Conservation (phyloP, 2,888 invertebrate genomes). For the Pemphredon lugubris region DNA sequence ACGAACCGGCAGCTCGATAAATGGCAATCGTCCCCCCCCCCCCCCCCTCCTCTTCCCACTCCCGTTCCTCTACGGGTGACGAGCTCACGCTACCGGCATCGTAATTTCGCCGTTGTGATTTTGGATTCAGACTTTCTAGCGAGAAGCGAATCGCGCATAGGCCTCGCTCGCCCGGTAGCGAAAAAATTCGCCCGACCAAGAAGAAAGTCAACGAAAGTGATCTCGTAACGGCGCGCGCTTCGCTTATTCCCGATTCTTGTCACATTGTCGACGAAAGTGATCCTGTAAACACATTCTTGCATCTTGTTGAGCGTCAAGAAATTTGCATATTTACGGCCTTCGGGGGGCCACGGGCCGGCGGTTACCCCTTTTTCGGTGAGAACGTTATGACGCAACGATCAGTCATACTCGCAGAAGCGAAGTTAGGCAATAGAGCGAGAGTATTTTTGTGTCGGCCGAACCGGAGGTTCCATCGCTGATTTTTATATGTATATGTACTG, state of each 20-base stretch:
- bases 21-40: conserved; percentile 41
- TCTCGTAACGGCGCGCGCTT: conserved; percentile 55
- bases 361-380: conserved; percentile 30
- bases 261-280: conserved; percentile 67
- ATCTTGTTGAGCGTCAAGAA: conserved; percentile 48
- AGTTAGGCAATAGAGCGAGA: conserved; percentile 4
- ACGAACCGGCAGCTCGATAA: conserved; percentile 55
- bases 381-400: conserved; percentile 32
- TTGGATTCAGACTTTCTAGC: conserved; percentile 69
- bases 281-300: conserved; percentile 55
- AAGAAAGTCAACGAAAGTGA: conserved; percentile 75
- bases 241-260: conserved; percentile 60
- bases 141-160: conserved; percentile 40
- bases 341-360: conserved; percentile 2
- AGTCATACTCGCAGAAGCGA: conserved; percentile 19
- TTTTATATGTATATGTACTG: too few relatives aligned
- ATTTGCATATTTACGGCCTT: conserved; percentile 54
- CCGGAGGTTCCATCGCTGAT: too few relatives aligned
- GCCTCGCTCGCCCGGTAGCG: conserved; percentile 23
- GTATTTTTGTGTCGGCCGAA: background rate
- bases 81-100: conserved; percentile 56
- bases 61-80: conserved; percentile 25
- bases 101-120: conserved; percentile 49
- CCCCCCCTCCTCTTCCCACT: too few relatives aligned
- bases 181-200: conserved; percentile 52